Evolutionary conservation across 2,888 invertebrate species (phyloP).

Genomic region (Acrobasis repandana): DNA sequence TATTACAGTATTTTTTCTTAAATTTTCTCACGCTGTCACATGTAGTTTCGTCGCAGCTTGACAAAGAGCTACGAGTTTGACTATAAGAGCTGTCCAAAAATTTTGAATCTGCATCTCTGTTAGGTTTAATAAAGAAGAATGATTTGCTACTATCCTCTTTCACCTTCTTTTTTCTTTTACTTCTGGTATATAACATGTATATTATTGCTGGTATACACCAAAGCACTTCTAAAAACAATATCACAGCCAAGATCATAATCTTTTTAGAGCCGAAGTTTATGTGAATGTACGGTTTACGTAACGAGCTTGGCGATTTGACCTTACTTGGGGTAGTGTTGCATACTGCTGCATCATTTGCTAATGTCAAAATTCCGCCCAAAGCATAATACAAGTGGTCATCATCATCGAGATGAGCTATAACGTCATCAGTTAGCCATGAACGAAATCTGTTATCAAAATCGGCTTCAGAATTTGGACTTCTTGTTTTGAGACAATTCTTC

Average conservation of each 20-base stretch:
- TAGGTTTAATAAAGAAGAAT: constrained; percentile 17
- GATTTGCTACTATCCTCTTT: not conserved
- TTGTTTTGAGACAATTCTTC: constrained; percentile 72
- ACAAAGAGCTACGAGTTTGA: not conserved
- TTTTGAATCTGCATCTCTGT: constrained; percentile 1
- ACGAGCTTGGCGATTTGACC: constrained; percentile 3
- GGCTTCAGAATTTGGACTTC: constrained; percentile 52
- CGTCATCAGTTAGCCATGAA: constrained; percentile 76
- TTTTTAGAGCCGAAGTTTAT: constrained; percentile 50
- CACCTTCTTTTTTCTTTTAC: constrained; percentile 24
- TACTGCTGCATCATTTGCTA: constrained; percentile 48
- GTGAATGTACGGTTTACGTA: constrained; percentile 30
- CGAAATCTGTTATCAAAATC: constrained; percentile 80
- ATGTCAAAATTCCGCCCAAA: constrained; percentile 72
- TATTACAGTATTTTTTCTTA: not conserved
- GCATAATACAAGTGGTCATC: constrained; percentile 85
- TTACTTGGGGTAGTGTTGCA: constrained; percentile 21
- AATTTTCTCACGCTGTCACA: not conserved
- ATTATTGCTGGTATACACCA: constrained; percentile 61
- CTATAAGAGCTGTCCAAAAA: not conserved
- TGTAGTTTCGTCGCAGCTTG: not conserved
- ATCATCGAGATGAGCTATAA: constrained; percentile 78
- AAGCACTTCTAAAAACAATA: constrained; percentile 58
- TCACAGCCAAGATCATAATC: constrained; percentile 47
- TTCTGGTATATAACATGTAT: constrained; percentile 39